A percentile compares a stretch with the other conserved stretches of the same genome.
Conservation (phyloP, 2,113 vertebrate species). For the Megalops atlanticus region DNA sequence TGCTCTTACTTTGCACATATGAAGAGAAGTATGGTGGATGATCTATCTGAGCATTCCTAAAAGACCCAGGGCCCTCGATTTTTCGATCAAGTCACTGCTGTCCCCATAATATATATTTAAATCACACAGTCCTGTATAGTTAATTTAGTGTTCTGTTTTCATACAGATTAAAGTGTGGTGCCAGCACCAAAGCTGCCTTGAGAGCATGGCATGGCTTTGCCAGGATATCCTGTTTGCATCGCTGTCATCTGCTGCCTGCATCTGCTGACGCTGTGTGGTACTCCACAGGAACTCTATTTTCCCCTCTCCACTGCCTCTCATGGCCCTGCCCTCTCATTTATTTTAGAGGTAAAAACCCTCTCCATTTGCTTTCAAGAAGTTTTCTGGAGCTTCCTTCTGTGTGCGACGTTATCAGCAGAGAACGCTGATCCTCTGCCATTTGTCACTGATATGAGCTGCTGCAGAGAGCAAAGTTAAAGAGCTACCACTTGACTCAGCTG, state of each 20-base stretch:
- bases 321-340: constrained; percentile 22
- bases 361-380: constrained; percentile 28
- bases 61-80: constrained; percentile 68
- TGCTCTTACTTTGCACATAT: constrained; percentile 14
- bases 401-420: constrained; percentile 37
- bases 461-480: constrained; percentile 39
- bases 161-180: constrained; percentile 61
- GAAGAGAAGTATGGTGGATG: background rate
- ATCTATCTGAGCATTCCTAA: constrained; percentile 29
- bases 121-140: constrained; percentile 68
- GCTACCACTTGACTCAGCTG: constrained; percentile 32
- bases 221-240: constrained; percentile 45
- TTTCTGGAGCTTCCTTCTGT: constrained; percentile 11
- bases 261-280: constrained; percentile 63
- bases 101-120: no score
- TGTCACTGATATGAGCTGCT: constrained; percentile 33
- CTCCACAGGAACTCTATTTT: constrained; percentile 21
- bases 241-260: constrained; percentile 60
- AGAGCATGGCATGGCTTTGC: constrained; percentile 62
- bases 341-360: constrained; percentile 31
- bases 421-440: constrained; percentile 42
- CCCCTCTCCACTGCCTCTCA: constrained; percentile 13
- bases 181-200: constrained; percentile 65
- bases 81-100: constrained; percentile 74
- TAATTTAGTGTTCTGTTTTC: constrained; percentile 48